Conservation (phyloP, 1,140 invertebrate genomes). For the Ericerus pela region DNA sequence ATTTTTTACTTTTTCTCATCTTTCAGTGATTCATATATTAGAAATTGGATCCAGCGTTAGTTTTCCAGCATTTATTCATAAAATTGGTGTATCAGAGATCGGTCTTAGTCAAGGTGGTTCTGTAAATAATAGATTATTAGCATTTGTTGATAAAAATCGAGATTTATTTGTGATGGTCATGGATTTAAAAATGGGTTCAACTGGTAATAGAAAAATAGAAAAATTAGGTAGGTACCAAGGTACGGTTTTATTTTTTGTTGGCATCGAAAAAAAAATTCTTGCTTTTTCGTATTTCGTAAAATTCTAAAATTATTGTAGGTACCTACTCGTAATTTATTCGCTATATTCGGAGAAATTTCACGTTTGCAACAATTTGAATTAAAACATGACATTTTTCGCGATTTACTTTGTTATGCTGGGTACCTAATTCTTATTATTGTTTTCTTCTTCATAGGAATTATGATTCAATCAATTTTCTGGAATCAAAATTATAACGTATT, state of each 20-base stretch:
- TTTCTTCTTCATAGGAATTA: slow-evolving; percentile 39
- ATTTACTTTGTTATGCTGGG: not conserved
- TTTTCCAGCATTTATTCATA: slow-evolving; percentile 42
- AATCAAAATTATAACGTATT: slow-evolving; percentile 70
- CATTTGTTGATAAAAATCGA: slow-evolving; percentile 64
- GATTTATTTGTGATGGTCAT: slow-evolving; percentile 63
- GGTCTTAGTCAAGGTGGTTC: slow-evolving; percentile 63
- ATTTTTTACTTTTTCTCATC: no score
- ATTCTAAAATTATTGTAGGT: no score
- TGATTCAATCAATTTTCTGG: slow-evolving; percentile 67
- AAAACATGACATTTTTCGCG: no score
- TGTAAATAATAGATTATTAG: slow-evolving; percentile 50
- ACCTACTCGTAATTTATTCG: no score
- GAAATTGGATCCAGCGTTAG: slow-evolving; percentile 59
- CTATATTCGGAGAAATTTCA: no score
- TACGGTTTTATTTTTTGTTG: slow-evolving; percentile 6
- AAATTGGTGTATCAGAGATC: slow-evolving; percentile 48
- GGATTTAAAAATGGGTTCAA: slow-evolving; percentile 39
- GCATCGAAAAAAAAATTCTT: no score
- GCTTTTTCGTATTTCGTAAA: no score
- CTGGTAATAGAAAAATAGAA: slow-evolving; percentile 36
- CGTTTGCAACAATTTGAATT: no score
- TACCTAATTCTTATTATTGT: not conserved
- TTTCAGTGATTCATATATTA: slow-evolving; percentile 68
- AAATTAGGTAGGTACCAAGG: slow-evolving; percentile 52